Base-by-base conservation (phyloP, 2,888 invertebrate species). In the Lacanobia wlatinum region DNA sequence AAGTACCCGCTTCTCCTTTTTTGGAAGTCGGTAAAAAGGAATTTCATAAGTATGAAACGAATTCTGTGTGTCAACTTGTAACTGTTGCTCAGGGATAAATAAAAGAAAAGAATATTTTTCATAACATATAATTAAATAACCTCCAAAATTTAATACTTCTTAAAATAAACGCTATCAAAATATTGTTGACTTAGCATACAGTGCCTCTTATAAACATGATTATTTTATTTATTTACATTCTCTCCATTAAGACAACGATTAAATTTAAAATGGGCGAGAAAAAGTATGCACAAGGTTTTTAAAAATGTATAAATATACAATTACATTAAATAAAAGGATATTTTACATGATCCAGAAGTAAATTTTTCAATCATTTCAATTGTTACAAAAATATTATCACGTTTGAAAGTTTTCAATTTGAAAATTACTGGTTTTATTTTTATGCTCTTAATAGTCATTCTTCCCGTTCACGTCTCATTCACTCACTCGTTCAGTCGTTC, bases 61-160 rank as follows among this genome's bases (percentile, higher is more conserved):
- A n/a, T n/a, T n/a, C n/a, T n/a, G n/a, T n/a, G n/a, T n/a, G n/a
- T n/a, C n/a, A n/a, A n/a, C n/a, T n/a, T n/a, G n/a, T n/a, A n/a
- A n/a, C n/a, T n/a, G n/a, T n/a, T n/a, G n/a, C 18, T 2, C 10
- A 58, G 59, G n/a, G 3, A 21, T 40, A 59, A 75, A 71, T 60
- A 28, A 79, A 79, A 67, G 2, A 52, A 64, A 6, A 9, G 12
- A 8, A 9, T 8, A 8, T 5, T 64, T 73, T 82, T 63, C 60
- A 58, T 69, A 84, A 84, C 84, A 84, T 82, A 72, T 81, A 81
- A 67, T 84, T 78, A 77, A 76, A 80, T 75, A 84, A 84, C 84
- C 61, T 84, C 70, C 62, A 82, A 80, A 82, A 84, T 62, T 68
- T 79, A 74, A 72, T 70, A 74, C 58, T 71, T 74, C 71, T 73